These are phyloP conservation scores for Saccostrea echinata DNA, from an alignment of 1,140 invertebrate genomes.

Conservation along the genomic window DNA sequence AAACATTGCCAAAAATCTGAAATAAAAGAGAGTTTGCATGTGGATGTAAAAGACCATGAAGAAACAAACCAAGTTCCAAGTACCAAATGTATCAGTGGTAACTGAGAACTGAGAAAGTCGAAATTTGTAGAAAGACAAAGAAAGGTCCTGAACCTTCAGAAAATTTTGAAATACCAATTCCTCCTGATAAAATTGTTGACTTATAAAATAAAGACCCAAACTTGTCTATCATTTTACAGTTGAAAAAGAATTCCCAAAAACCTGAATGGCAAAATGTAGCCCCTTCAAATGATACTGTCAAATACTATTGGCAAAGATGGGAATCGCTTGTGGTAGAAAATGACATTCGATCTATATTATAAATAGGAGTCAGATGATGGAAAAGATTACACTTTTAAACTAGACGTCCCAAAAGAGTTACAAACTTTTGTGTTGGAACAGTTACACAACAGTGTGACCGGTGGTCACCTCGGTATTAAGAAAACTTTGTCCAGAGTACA, in stretches of 20 bases:
- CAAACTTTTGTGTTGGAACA: slow-evolving; percentile 39
- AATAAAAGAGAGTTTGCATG: background rate
- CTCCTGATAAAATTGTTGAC: background rate
- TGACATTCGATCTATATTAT: slow-evolving; percentile 36
- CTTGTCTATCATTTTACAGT: background rate
- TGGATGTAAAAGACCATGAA: too few species aligned
- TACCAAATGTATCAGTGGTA: background rate
- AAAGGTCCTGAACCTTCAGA: background rate
- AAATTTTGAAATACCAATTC: background rate
- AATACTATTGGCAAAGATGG: slow-evolving; percentile 45
- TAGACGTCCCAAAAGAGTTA: slow-evolving; percentile 18
- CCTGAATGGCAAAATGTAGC: slow-evolving; percentile 40
- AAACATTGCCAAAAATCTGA: slow-evolving; percentile 2
- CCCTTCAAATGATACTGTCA: background rate
- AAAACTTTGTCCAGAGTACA: slow-evolving; percentile 45
- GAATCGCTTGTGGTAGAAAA: slow-evolving; percentile 15
- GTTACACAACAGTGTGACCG: slow-evolving; percentile 41
- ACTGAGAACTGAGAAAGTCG: background rate
- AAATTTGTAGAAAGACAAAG: slow-evolving; percentile 8
- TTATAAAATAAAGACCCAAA: slow-evolving; percentile 15
- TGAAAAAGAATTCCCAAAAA: slow-evolving; percentile 35
- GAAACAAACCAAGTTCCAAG: background rate
- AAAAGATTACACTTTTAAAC: background rate
- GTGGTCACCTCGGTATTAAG: slow-evolving; percentile 45
- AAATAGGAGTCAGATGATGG: slow-evolving; percentile 42